Conservation (phyloP, 2,888 invertebrate genomes). For the Diarsia brunnea region DNA sequence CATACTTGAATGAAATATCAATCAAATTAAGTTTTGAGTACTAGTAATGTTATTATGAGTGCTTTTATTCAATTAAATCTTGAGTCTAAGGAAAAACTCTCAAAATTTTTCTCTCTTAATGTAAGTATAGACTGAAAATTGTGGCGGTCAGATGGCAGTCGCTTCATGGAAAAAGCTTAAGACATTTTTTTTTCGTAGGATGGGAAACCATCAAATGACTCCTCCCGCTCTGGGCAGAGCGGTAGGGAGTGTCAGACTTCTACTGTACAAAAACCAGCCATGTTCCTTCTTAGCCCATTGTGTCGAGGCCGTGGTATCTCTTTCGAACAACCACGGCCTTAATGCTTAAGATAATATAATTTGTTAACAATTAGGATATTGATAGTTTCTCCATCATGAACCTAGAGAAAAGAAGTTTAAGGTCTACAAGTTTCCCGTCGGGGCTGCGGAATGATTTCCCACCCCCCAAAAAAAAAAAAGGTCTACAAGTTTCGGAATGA, state of each 20-base stretch:
- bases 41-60: background rate
- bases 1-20: conserved; percentile 25
- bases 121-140: background rate
- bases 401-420: background rate
- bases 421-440: conserved; percentile 21
- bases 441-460: too few relatives aligned
- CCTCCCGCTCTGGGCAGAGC: too few relatives aligned
- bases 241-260: too few relatives aligned
- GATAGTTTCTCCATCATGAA: background rate
- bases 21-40: conserved; percentile 18
- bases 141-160: background rate
- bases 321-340: too few relatives aligned
- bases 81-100: background rate
- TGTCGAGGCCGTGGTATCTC: too few relatives aligned
- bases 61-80: background rate
- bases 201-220: too few relatives aligned
- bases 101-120: background rate
- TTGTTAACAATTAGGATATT: background rate
- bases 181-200: too few relatives aligned
- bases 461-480: too few relatives aligned
- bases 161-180: background rate
- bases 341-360: too few relatives aligned
- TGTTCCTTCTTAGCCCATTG: too few relatives aligned
- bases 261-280: too few relatives aligned
- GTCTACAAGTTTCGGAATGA: conserved; percentile 20